Percentiles rank a stretch among this genome's conserved stretches.
phyloP scores from a whole-genome alignment of 2,888 invertebrate species.

The Pyralis farinalis region DNA sequence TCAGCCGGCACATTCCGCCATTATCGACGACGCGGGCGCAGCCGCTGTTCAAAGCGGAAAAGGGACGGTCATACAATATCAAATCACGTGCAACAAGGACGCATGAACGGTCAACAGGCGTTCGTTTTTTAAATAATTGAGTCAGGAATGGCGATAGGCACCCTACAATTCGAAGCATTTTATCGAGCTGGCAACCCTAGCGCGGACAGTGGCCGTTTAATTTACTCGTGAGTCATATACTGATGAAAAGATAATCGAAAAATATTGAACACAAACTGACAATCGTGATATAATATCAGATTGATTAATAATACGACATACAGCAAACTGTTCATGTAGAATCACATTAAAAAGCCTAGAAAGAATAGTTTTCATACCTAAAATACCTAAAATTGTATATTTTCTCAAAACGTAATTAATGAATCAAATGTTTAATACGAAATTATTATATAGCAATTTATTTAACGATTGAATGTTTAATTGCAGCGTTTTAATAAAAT shows the following conservation, averaged over 20 bases:
- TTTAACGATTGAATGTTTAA: no score
- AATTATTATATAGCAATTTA: no score
- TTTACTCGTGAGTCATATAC: conserved; percentile 61
- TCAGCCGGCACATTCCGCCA: conserved; percentile 76
- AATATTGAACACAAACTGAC: no score
- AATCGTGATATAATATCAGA: no score
- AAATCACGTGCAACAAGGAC: conserved; percentile 57
- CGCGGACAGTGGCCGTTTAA: conserved; percentile 64
- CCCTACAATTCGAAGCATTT: conserved; percentile 68
- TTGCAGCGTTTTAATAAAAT: neutral
- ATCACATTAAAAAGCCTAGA: no score
- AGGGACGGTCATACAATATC: conserved; percentile 42
- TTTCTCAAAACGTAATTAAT: no score
- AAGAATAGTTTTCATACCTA: no score
- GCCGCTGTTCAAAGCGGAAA: conserved; percentile 39
- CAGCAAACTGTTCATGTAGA: no score
- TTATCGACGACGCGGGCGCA: conserved; percentile 72
- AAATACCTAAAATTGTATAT: no score
- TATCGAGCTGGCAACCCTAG: conserved; percentile 69
- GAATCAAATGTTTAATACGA: no score
- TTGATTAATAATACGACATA: no score
- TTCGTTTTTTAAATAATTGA: conserved; percentile 78
- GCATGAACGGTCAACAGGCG: conserved; percentile 46
- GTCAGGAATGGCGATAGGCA: conserved; percentile 75
- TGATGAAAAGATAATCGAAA: conserved; percentile 17